Base-by-base conservation (phyloP, 2,113 vertebrate genomes). In the Notarius lentiginosus region DNA sequence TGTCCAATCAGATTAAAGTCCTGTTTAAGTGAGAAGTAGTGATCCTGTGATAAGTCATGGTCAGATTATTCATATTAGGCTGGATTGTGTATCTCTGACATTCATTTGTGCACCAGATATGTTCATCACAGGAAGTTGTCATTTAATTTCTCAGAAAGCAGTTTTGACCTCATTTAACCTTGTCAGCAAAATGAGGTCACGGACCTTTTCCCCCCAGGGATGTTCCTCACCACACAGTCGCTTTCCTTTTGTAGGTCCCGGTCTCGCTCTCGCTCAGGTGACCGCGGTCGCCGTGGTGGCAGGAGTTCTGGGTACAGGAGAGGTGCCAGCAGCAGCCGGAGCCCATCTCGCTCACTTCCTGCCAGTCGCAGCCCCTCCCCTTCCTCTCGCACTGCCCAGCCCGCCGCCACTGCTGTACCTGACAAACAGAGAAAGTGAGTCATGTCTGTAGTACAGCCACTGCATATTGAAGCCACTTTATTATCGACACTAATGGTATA, bases 381-480 rank as follows among this genome's bases (percentile, higher is more conserved):
- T 1, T 92, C 90, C 80, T 95, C 90, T 94, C 95, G 73, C 92
- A 94, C 79, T 91, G 91, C 77, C 90, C 96, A 94, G 88, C 94
- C 95, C 92, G 91, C 92, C 83, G 85, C 94, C 60, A 92, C 92
- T 81, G 70, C 92, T 89, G 89, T 86, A 87, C 95, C 95, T 94
- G 97, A 98, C 94, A 98, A 97, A 93, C 96, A 97, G 96, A 98
- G 96, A 98, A 98, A 97, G 97, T 98, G 91, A 96, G 96, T 8
- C 56, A 14, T 56, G 20, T 34, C 60, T 66, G 47, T 22, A 41
- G 49, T 30, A 3, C 10, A 58, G 17, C 73, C 30, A 58, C 22
- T 47, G 18, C 2, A 14, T 81, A 51, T 1, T 47, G 30, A 41
- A 81, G 47, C 47, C 15, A 34, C 76, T 1, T 79, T 41, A 80